Conservation (phyloP, 2,113 vertebrate species). For the Rhadina sibilatrix region DNA sequence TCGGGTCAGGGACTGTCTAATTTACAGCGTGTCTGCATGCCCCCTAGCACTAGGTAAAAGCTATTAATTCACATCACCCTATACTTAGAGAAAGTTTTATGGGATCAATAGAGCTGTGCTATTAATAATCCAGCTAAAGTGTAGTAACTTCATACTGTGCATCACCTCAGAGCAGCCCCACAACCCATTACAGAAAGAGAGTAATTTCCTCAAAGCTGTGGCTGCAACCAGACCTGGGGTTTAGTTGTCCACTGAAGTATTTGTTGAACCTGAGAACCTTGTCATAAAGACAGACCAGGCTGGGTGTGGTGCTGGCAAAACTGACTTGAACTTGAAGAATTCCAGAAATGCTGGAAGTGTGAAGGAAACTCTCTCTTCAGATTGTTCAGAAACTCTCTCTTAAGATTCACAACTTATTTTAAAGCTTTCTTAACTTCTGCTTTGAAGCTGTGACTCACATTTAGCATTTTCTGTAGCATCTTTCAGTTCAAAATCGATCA, state of each 20-base stretch:
- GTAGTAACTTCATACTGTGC: background rate
- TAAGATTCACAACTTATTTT: background rate
- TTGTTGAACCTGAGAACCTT: background rate
- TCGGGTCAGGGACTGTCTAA: conserved; percentile 56
- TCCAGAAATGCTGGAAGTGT: background rate
- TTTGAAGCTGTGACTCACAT: background rate
- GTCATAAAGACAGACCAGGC: background rate
- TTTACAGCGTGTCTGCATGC: conserved; percentile 50
- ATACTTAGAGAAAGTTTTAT: conserved; percentile 39
- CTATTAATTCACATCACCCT: conserved; percentile 46
- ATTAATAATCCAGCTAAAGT: background rate
- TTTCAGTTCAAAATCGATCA: background rate
- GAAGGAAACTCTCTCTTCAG: background rate
- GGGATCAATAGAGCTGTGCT: conserved; percentile 41
- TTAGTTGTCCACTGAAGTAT: background rate
- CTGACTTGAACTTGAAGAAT: background rate
- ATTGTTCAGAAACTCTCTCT: background rate
- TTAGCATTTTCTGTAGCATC: background rate
- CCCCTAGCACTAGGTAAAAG: conserved; percentile 34
- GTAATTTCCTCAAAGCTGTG: background rate
- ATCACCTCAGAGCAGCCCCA: background rate
- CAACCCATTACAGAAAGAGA: background rate
- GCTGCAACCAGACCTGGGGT: background rate
- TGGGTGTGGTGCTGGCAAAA: background rate
- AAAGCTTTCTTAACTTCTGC: background rate